Conservation (phyloP, 2,113 vertebrate species). For the Desmodus rotundus region DNA sequence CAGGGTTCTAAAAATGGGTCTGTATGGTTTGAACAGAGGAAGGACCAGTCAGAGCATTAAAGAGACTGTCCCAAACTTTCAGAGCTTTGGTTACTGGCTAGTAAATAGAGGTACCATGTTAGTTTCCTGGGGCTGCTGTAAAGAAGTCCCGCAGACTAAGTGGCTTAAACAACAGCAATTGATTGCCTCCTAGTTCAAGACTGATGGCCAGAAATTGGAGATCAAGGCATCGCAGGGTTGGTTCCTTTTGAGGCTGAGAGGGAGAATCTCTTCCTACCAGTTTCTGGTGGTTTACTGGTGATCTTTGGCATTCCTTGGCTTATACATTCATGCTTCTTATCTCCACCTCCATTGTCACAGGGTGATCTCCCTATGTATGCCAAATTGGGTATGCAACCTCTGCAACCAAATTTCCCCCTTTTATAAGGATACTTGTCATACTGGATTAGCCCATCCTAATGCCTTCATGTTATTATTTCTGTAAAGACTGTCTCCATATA, state of each 20-base stretch:
- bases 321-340: fast-evolving
- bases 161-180: fast-evolving
- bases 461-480: too few relatives aligned
- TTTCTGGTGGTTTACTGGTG: not conserved
- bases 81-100: not conserved
- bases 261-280: fast-evolving
- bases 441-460: fast-evolving
- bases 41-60: too few relatives aligned
- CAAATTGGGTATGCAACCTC: too few relatives aligned
- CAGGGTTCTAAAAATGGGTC: not conserved
- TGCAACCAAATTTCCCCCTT: too few relatives aligned
- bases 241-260: fast-evolving
- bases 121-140: not conserved
- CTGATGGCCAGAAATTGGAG: not conserved
- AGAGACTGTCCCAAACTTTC: not conserved
- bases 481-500: not conserved
- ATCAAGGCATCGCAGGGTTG: fast-evolving
- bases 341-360: fast-evolving
- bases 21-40: not conserved
- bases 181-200: too few relatives aligned
- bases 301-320: fast-evolving
- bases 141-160: fast-evolving
- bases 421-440: fast-evolving
- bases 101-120: fast-evolving
- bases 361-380: not conserved